Base-by-base conservation (phyloP, 2,797 vertebrate genomes). In the Phoxinus dragarum region DNA sequence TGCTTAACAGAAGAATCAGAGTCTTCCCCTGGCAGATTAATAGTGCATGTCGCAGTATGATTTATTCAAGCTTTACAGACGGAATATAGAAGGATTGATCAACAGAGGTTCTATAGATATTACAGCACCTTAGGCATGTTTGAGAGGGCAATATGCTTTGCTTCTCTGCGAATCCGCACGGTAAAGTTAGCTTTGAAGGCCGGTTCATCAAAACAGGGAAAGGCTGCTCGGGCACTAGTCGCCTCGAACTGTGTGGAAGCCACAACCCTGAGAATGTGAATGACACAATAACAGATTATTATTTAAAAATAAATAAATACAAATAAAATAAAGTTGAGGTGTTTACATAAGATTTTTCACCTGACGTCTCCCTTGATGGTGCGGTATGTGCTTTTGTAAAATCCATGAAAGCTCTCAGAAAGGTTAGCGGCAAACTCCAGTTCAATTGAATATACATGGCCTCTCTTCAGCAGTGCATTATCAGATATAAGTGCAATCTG, bases 171-270 rank as follows among this genome's bases (percentile, higher is more conserved):
- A 21, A 98, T 95, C 86, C 56, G 94, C 81, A 98, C 87, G 8
- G 95, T 96, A 91, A 97, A 99, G 82, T 91, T 96, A 47, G 97
- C 96, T 95, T 99, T 99, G 89, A 97, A 96, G 31, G 97, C 96
- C 0, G 97, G 97, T 74, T 99, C 97, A 19, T 99, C 96, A 11
- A 98, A 99, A 90, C 97, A 98, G 0, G 97, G 97, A 88, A 99
- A 98, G 23, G 97, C 97, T 90, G 92, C 95, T 19, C 97, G 94
- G 6, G 97, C 98, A 36, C 95, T 96, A 0, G 97, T 97, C 0
- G 97, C 95, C 90, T 99, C 97, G 90, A 98, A 97, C 69, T 98
- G 97, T 0, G 98, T 98, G 54, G 96, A 96, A 0, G 97, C 97
- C 89, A 99, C 76, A 59, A 95, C 85, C 86, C 97, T 98, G 69